These are phyloP conservation scores for Rhipidura dahli DNA, from an alignment of 2,113 vertebrate species.

Conservation along the genomic window DNA sequence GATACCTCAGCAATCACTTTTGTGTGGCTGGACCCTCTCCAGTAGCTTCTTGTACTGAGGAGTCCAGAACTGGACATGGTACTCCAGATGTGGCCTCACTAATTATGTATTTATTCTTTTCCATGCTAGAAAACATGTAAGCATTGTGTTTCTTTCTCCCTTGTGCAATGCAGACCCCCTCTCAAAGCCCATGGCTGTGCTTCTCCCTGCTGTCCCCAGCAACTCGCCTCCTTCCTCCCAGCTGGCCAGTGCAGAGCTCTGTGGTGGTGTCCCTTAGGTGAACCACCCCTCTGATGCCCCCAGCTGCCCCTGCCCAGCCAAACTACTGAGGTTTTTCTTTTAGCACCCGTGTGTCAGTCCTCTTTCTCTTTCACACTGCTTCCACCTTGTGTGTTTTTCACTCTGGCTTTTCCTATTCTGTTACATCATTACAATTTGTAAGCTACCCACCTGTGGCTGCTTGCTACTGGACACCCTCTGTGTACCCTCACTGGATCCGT, in stretches of 20 bases:
- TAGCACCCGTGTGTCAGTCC: too few species aligned
- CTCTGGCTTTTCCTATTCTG: neutral
- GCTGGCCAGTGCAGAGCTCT: neutral
- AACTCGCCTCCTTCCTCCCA: accelerated
- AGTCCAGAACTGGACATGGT: neutral
- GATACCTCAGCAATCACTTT: neutral
- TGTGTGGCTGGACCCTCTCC: neutral
- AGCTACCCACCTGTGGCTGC: neutral
- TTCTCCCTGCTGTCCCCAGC: neutral
- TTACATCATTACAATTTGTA: accelerated
- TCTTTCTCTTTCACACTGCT: neutral
- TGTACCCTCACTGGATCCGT: accelerated
- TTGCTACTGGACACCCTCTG: accelerated
- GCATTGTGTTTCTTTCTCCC: neutral
- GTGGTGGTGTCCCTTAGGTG: too few species aligned
- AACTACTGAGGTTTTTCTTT: neutral
- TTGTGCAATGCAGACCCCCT: neutral
- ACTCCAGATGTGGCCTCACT: neutral
- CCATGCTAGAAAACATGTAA: neutral
- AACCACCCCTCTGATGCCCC: accelerated
- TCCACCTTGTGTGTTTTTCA: neutral
- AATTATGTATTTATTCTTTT: neutral
- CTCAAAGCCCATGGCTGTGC: neutral
- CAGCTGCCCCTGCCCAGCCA: neutral
- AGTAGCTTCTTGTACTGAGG: neutral